Evolutionary conservation across 2,797 vertebrate genomes (phyloP), one percentile per base, ranked within the genome.

Genomic region (Scleropages formosus): DNA sequence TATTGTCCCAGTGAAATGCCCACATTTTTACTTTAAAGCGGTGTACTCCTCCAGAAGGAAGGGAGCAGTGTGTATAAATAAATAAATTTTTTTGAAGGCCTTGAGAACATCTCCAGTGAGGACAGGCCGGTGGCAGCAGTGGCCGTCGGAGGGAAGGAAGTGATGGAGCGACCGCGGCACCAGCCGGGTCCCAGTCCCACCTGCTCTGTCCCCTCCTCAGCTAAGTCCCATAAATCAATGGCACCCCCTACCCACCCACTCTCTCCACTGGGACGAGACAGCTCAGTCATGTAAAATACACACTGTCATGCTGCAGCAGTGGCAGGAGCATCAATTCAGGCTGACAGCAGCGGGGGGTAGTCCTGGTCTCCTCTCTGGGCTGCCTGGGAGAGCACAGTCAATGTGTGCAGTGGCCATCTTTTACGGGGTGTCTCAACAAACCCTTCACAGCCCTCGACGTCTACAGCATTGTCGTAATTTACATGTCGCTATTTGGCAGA

Each of bases 231-330:
- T 70, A 63, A 76, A 76, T 76, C 67, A 76, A 51, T 13, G 20
- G 44, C 18, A 24, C 64, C 64, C 27, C 9, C 64, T 3, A 31
- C 31, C 65, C 64, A 18, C 62, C n/a, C 24, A 24, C 10, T 10
- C 66, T 58, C 18, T 24, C 46, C 20, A 26, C 67, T 13, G 46
- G 53, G 46, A 76, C 26, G 24, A 20, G 47, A 70, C 67, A 47
- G 59, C 66, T 63, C 75, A 61, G 67, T 70, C 75, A 70, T 59
- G 69, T 82, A 75, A 81, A 80, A 78, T 77, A 82, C 74, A 77
- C 60, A 73, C 46, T 63, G 75, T 75, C 68, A 27, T 26, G 24
- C 73, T 65, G 74, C 70, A 60, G 77, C 73, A 74, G 56, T 47
- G 62, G 74, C 65, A 74, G 24, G 44, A 70, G 77, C 62, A 74